Evolutionary conservation across 2,113 vertebrate genomes (phyloP), one percentile per base, ranked within the genome.

Genomic region (Alexandromys fortis): DNA sequence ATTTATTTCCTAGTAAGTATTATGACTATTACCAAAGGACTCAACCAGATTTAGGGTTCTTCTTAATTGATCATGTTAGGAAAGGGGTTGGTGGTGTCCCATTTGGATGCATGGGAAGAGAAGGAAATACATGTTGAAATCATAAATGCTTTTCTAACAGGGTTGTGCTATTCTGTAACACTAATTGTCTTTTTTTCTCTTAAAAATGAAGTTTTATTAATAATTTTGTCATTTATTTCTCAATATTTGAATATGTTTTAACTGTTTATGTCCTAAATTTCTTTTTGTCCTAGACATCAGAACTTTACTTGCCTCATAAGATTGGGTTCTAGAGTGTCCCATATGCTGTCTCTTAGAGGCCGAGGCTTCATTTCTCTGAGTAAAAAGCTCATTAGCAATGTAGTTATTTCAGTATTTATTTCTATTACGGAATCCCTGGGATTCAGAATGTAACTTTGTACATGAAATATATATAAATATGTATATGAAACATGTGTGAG

Each of bases 331-430:
- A 97, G 98, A 97, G 96, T 98, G 92, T 98, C 97, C 97, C 97
- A 98, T 97, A 97, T 98, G 98, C 98, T 99, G 98, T 99, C 98
- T 98, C 98, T 98, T 97, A 97, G 97, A 98, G 98, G 98, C 97
- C 96, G 98, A 98, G 98, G 98, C 98, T 98, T 98, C 96, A 97
- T 97, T 99, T 98, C 98, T 98, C 97, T 98, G 98, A 98, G 98
- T 98, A 94, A 95, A 97, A 97, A 97, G 98, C 98, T 98, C 98
- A 96, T 97, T 99, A 98, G 98, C 99, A 98, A 97, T 99, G 98
- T 99, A 99, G 99, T 99, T 99, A 99, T 98, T 98, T 99, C 99
- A 99, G 99, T 99, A 99, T 99, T 99, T 99, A 99, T 99, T 99
- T 99, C 99, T 98, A 98, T 98, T 98, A 99, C 99, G 99, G 98